Evolutionary conservation across 2,888 invertebrate species (phyloP), one percentile per base, ranked within the genome.

Genomic region (Mechanitis mazaeus): DNA sequence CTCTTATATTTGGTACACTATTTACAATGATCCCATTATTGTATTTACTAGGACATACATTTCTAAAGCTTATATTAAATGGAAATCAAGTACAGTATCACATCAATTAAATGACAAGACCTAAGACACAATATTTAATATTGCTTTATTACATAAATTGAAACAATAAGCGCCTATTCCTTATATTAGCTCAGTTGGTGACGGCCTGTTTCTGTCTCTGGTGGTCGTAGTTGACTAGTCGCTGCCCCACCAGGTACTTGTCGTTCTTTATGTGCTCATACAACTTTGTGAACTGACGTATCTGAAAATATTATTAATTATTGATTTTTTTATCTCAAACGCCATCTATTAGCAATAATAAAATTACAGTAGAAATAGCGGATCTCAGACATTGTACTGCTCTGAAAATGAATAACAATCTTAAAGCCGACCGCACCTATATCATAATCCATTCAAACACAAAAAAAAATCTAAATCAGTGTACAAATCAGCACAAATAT

Each of bases 191-290:
- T 84, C 80, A 84, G 76, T 85, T 67, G 59, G 80, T 63, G 45
- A 80, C 75, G 31, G 77, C 72, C 45, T 81, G 86, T 76, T 93
- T 94, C 70, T 93, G 93, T 72, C 93, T 91, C 70, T 94, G 91
- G 79, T 96, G 95, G 81, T 99, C 97, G 88, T 99, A 99, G 91
- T 99, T 99, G 38, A 99, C 98, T 69, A 99, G 92, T 70, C 98
- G 92, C 75, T 98, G 96, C 0, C 99, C 99, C 12, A 99, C 98
- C 56, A 99, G 92, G 89, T 99, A 98, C 90, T 98, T 99, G 88
- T 99, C 99, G 87, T 99, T 99, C 89, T 98, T 98, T 78, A 99
- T 99, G 85, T 98, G 98, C 81, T 98, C 97, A 83, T 98, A 98
- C 28, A 99, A 90, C 76, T 97, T 96, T 75, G 94, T 94, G 89